Conservation (phyloP, 1,140 invertebrate genomes). For the Hetaerina americana region DNA sequence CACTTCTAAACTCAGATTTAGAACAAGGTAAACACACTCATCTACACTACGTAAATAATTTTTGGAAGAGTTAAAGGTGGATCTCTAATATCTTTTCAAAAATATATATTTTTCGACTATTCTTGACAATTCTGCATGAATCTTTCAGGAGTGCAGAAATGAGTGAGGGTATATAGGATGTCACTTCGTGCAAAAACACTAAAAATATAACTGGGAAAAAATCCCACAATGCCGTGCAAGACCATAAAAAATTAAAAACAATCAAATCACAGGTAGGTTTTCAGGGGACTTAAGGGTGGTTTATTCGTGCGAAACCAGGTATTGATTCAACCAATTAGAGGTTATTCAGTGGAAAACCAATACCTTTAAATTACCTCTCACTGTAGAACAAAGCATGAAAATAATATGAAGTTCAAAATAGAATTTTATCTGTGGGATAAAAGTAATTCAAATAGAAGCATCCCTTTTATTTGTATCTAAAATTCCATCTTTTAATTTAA, state of each 20-base stretch:
- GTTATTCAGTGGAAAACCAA: background rate
- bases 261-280: background rate
- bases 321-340: background rate
- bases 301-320: background rate
- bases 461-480: no score
- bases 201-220: background rate
- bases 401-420: background rate
- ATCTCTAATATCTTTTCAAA: no score
- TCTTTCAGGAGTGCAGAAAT: background rate
- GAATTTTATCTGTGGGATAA: no score
- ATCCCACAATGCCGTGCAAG: slow-evolving; percentile 10
- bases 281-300: background rate
- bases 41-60: no score
- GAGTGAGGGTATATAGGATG: background rate
- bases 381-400: background rate
- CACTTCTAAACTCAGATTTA: no score
- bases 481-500: no score
- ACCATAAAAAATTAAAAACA: background rate
- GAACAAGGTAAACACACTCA: no score
- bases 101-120: no score
- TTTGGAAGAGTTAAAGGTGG: no score
- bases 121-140: no score
- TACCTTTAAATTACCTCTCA: background rate
- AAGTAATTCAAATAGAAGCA: no score
- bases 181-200: background rate